Base-by-base conservation (phyloP, 2,888 invertebrate species). In the Brachyopa scutellaris region DNA sequence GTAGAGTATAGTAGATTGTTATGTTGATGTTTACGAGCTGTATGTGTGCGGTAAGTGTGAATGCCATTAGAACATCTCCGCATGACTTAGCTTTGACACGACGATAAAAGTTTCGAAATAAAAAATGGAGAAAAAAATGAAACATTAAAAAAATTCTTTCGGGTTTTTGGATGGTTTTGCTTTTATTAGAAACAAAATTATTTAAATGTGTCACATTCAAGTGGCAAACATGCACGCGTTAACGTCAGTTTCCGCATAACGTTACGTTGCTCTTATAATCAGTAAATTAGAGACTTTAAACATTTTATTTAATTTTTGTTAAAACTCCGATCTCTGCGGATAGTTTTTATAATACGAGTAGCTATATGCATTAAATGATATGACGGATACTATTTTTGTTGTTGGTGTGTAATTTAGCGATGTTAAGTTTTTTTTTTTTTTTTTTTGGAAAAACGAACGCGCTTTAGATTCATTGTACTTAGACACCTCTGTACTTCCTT, bases 401-500 rank as follows among this genome's bases (percentile, higher is more conserved):
- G 38, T 38, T 40, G 62, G 23, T 17, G 49, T 57, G 5, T 38
- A 67, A 29, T 29, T 57, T 42, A 29, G 21, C 15, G 42, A 61
- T 69, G 45, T 19, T 42, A 31, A 62, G 51, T 62, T 67, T 33
- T 21, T 61, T 40, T 45, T 23, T 9, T 51, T 40, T 15, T 13
- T 17, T 8, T 19, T 38, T 4, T n/a, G 19, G 42, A 11, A 42
- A 47, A 11, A 72, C 33, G 47, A 42, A 51, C 33, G 11, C 31
- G 21, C 19, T 13, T 15, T 8, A 17, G 9, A 2, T 1, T 23
- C 1, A 13, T 1, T 7, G 7, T 1, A 5, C 21, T 85, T 85
- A 86, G 42, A 85, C 86, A 19, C 86, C 87, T 49, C 86, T 85
- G 86, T 92, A 92, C 87, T 92, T 92, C 76, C 89, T 86, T 42